A percentile compares a stretch with the other conserved stretches of the same genome.
Conservation (phyloP, 2,888 invertebrate genomes). For the Macroteleia sp. region DNA sequence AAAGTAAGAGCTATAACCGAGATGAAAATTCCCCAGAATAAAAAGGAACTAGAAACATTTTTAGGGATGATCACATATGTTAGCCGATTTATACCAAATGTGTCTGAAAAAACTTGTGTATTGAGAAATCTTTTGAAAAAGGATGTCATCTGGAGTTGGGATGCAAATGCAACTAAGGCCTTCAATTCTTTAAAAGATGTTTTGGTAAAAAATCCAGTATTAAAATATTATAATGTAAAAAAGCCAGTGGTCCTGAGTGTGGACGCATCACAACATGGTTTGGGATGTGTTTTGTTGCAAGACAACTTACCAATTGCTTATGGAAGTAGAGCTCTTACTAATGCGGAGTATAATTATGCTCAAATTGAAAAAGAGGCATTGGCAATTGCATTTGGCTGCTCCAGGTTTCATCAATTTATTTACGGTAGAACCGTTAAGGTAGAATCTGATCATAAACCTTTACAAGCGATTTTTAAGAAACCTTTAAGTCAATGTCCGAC, state of each 20-base stretch:
- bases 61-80: conserved; percentile 16
- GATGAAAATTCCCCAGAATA: conserved; percentile 49
- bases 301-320: conserved; percentile 76
- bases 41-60: conserved; percentile 35
- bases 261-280: conserved; percentile 57
- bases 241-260: conserved; percentile 59
- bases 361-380: conserved; percentile 77
- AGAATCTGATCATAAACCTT: conserved; percentile 74
- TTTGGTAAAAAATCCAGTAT: neutral
- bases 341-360: conserved; percentile 69
- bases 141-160: neutral
- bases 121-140: conserved; percentile 10
- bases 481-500: conserved; percentile 21
- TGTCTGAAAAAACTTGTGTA: neutral
- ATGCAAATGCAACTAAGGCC: conserved; percentile 7
- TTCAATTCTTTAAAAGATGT: conserved; percentile 7
- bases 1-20: neutral
- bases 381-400: conserved; percentile 74
- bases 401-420: conserved; percentile 75
- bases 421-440: conserved; percentile 67
- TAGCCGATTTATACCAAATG: neutral
- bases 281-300: conserved; percentile 76
- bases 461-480: conserved; percentile 72
- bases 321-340: conserved; percentile 71
- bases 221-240: neutral